Evolutionary conservation across 2,888 invertebrate species (phyloP).

Genomic region (Petrolisthes cinctipes): DNA sequence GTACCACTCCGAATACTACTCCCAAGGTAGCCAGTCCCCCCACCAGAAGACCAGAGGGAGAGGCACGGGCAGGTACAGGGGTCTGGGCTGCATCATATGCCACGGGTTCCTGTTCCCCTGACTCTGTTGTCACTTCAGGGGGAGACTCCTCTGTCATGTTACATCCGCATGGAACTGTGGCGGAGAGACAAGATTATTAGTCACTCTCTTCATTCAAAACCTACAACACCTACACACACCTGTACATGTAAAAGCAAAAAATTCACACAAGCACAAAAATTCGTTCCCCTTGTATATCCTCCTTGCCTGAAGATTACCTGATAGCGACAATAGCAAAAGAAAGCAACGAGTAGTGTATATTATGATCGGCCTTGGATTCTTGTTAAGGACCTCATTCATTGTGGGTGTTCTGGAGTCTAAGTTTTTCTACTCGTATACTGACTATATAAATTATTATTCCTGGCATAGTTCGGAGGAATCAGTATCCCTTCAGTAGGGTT

Average conservation of each 20-base stretch:
- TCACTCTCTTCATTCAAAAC: neutral
- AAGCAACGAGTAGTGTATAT: neutral
- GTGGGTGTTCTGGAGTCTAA: too few species aligned
- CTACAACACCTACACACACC: neutral
- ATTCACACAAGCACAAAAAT: neutral
- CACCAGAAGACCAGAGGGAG: constrained; percentile 56
- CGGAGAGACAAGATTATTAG: neutral
- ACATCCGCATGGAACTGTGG: constrained; percentile 61
- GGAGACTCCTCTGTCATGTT: constrained; percentile 58
- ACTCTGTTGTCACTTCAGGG: constrained; percentile 30
- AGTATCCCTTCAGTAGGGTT: too few species aligned
- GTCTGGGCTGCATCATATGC: constrained; percentile 38
- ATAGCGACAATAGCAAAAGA: neutral
- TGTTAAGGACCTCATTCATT: neutral
- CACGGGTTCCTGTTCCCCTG: constrained; percentile 21
- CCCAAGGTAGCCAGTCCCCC: constrained; percentile 66
- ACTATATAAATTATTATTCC: too few species aligned
- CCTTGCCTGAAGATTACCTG: too few species aligned
- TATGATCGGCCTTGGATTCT: neutral
- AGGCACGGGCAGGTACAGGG: constrained; percentile 51
- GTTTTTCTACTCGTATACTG: too few species aligned
- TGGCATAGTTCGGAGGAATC: too few species aligned
- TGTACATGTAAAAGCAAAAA: neutral
- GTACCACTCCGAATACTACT: constrained; percentile 69
- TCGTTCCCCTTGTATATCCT: too few species aligned